Base-by-base conservation (phyloP, 2,888 invertebrate genomes). In the Cephus rjabovi region DNA sequence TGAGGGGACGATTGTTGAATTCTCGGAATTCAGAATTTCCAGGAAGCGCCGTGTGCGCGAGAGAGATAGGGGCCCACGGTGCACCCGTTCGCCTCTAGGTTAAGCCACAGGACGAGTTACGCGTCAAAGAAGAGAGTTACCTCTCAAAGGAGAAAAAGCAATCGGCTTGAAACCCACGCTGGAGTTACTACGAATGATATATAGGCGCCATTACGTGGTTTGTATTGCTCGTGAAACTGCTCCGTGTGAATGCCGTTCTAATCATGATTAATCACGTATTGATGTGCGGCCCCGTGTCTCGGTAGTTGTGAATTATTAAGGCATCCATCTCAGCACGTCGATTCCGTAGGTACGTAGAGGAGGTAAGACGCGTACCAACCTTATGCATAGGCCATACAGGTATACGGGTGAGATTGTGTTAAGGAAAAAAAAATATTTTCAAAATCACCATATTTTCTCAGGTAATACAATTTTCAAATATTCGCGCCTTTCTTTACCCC, bases 261-360 rank as follows among this genome's bases (percentile, higher is more conserved):
- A 77, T 77, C 77, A 77, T 77, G 75, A 77, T 77, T 77, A 77
- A 77, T 77, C 77, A 77, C 75, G 75, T 75, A 77, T 77, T 77
- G 77, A 77, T 77, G 75, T 70, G 77, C 69, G 70, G 70, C 75
- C 70, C 74, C 74, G 77, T 77, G 77, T 77, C 77, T 77, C 75
- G 77, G 77, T 37, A 75, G 77, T 77, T 77, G 40, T 77, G 77
- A 77, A 75, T 77, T 77, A 77, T 77, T 77, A 75, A 75, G 77
- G 77, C 75, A 77, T 77, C 77, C 74, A 77, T 74, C 77, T 77
- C 34, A 23, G 34, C 40, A 70, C 69, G 78, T 70, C 75, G 74
- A 4, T 34, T 12, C 34, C 75, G 56, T 68, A 35, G 15, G 15
- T 40, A 40, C 15, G 4, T 2, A 6, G 40, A 15, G 40, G 40